Conservation (phyloP, 1,140 invertebrate genomes). For the Nasonia giraulti region DNA sequence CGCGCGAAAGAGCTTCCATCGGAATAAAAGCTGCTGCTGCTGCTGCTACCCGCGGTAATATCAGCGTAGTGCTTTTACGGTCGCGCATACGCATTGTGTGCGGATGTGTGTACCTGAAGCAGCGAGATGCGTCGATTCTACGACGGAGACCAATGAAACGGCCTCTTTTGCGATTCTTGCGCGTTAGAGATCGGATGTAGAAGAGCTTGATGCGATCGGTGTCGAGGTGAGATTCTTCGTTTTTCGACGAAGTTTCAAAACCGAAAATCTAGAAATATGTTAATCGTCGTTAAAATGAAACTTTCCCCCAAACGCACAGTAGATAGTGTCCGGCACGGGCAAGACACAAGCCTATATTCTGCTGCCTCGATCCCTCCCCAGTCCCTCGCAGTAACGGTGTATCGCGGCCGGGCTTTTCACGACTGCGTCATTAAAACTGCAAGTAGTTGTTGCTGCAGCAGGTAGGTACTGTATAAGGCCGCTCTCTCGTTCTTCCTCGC, state of each 20-base stretch:
- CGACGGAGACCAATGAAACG: not conserved
- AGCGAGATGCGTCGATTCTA: conserved; percentile 18
- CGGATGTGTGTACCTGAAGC: not conserved
- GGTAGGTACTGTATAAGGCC: not conserved
- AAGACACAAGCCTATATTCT: not conserved
- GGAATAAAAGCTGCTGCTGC: not conserved
- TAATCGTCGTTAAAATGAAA: no score
- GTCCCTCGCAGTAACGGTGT: not conserved
- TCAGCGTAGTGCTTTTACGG: conserved; percentile 25
- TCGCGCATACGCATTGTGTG: conserved; percentile 6
- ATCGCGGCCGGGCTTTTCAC: conserved; percentile 30
- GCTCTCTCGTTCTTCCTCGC: not conserved
- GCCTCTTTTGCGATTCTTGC: not conserved
- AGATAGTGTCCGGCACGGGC: not conserved
- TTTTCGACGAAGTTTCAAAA: not conserved
- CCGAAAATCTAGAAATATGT: not conserved
- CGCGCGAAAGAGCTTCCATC: conserved; percentile 8
- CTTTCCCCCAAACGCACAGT: not conserved
- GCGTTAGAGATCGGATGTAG: not conserved
- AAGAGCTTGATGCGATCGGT: not conserved
- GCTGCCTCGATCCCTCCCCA: not conserved
- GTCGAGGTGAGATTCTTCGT: not conserved
- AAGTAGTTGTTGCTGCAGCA: not conserved
- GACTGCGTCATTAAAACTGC: conserved; percentile 37
- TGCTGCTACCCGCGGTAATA: conserved; percentile 9